A percentile compares a stretch with the other conserved stretches of the same genome.
phyloP scores from a whole-genome alignment of 2,888 invertebrate genomes.

The Nomada lathburiana region DNA sequence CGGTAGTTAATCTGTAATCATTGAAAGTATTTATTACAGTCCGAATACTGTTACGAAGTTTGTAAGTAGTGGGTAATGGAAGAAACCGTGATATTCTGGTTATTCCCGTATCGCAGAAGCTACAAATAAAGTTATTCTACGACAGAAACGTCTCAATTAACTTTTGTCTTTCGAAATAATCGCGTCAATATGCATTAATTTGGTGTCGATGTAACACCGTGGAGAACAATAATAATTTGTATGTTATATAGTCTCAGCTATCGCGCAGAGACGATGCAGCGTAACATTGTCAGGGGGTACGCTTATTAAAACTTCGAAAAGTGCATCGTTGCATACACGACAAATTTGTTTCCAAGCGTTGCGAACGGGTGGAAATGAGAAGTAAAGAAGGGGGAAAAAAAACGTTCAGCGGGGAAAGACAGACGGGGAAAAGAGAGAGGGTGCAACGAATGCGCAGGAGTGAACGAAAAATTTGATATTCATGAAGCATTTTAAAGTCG shows the following conservation, averaged over 20 bases:
- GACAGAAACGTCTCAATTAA: background rate
- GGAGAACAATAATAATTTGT: too few species aligned
- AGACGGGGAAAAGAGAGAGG: constrained; percentile 37
- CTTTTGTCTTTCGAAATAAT: too few species aligned
- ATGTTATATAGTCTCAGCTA: background rate
- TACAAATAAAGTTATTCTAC: too few species aligned
- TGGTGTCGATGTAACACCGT: too few species aligned
- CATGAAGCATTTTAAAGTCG: constrained; percentile 79
- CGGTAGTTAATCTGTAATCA: too few species aligned
- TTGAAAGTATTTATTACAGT: too few species aligned
- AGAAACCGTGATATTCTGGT: too few species aligned
- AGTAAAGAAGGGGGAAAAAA: constrained; percentile 29
- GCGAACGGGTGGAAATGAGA: constrained; percentile 50
- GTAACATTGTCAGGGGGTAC: background rate
- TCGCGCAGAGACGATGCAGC: background rate
- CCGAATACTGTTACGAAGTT: too few species aligned
- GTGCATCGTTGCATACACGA: constrained; percentile 25
- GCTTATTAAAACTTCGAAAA: constrained; percentile 41
- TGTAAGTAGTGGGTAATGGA: too few species aligned
- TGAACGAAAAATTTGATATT: constrained; percentile 76
- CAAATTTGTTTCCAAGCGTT: constrained; percentile 47
- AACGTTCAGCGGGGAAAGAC: constrained; percentile 2
- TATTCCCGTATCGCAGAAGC: too few species aligned
- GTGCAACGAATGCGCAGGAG: constrained; percentile 45
- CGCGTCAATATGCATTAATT: too few species aligned